phyloP scores from a whole-genome alignment of 2,888 invertebrate genomes.

The Miltochrista miniata region DNA sequence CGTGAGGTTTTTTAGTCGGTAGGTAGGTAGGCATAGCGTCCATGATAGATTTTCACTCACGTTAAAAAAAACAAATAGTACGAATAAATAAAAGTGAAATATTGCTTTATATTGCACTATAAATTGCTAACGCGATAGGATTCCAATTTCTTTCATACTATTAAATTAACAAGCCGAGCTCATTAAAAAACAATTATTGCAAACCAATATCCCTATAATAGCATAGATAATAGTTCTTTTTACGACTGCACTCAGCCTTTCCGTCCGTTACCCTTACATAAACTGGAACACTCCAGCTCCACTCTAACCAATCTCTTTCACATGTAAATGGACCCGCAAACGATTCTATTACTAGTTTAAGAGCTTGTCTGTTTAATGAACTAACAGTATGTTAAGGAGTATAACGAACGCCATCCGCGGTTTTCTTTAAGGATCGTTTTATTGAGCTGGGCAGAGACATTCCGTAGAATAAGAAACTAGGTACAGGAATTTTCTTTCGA shows the following conservation, averaged over 20 bases:
- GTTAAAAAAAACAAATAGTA: no score
- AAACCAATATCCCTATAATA: slow-evolving; percentile 12
- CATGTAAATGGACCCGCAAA: slow-evolving; percentile 25
- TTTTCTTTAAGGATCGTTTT: background rate
- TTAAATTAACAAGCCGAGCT: background rate
- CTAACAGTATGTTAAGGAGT: background rate
- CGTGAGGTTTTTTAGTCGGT: no score
- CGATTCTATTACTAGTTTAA: slow-evolving; percentile 23
- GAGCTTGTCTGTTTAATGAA: slow-evolving; percentile 8
- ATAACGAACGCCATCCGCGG: background rate
- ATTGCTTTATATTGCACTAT: no score
- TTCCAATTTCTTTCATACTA: no score
- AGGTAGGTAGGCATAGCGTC: no score
- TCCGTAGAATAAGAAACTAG: no score
- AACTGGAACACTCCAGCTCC: slow-evolving; percentile 12
- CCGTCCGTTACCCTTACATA: slow-evolving; percentile 23
- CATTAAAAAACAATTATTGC: background rate
- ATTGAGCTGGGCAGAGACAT: no score
- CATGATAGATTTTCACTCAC: no score
- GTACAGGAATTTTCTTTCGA: no score
- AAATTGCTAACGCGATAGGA: no score
- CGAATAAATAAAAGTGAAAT: no score
- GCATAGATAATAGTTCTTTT: background rate
- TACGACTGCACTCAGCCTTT: slow-evolving; percentile 7
- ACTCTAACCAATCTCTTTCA: slow-evolving; percentile 16